Evolutionary conservation across 2,888 invertebrate species (phyloP).

Genomic region (Drosophila melanocephala): DNA sequence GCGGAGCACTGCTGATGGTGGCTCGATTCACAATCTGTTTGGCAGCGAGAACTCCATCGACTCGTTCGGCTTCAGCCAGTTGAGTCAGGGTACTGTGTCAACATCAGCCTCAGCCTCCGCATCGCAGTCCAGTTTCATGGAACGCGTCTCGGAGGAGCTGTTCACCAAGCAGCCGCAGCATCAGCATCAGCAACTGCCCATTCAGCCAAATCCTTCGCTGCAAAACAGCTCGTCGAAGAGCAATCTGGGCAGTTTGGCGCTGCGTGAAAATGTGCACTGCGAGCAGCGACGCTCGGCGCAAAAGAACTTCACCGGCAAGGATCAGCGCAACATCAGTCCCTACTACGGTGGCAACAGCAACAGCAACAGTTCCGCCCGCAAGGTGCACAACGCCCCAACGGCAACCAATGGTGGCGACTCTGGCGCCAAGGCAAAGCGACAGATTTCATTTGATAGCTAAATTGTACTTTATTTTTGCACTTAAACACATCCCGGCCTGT

Average conservation of each 20-base stretch:
- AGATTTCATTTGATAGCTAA: constrained; percentile 88
- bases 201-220: constrained; percentile 72
- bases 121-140: constrained; percentile 70
- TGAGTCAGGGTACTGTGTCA: constrained; percentile 65
- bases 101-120: constrained; percentile 35
- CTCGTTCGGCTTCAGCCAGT: constrained; percentile 71
- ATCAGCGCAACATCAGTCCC: constrained; percentile 84
- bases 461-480: constrained; percentile 1
- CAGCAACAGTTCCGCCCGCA: constrained; percentile 65
- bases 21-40: constrained; percentile 72
- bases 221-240: constrained; percentile 85
- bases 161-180: constrained; percentile 31
- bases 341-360: constrained; percentile 61
- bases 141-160: constrained; percentile 67
- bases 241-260: constrained; percentile 80
- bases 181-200: constrained; percentile 41
- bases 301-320: constrained; percentile 84
- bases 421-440: constrained; percentile 87
- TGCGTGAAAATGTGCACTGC: constrained; percentile 84
- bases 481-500: constrained; percentile 5
- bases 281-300: constrained; percentile 82
- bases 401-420: constrained; percentile 36
- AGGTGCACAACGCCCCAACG: constrained; percentile 29
- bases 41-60: constrained; percentile 81
- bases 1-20: constrained; percentile 24